Conservation (phyloP, 2,797 vertebrate genomes). For the Hafferia zeledoni region DNA sequence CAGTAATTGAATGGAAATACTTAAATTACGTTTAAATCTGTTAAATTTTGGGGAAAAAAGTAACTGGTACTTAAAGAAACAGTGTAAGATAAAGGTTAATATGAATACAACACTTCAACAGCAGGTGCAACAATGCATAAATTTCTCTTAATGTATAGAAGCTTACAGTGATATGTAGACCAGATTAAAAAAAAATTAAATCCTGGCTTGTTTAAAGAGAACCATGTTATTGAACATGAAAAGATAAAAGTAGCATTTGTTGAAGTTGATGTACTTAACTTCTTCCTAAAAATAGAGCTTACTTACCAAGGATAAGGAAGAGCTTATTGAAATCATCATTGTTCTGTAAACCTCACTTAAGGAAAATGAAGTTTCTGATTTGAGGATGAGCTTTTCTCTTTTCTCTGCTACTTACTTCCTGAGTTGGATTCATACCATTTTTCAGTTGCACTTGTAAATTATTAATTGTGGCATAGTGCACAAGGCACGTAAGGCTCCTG, state of each 20-base stretch:
- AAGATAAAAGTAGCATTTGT: background rate
- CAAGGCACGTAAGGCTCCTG: background rate
- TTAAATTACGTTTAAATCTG: background rate
- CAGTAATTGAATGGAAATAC: background rate
- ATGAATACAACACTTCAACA: background rate
- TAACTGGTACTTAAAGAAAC: background rate
- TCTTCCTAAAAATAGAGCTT: background rate
- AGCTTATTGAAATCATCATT: background rate
- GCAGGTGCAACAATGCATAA: background rate
- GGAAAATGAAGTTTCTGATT: background rate
- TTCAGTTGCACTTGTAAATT: background rate
- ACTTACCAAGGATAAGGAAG: background rate
- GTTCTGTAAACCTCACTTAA: background rate
- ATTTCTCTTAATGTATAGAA: background rate
- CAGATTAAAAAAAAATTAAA: background rate
- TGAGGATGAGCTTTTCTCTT: constrained; percentile 24
- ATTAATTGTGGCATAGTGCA: background rate
- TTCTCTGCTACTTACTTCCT: background rate
- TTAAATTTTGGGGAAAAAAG: background rate
- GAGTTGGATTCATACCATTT: background rate
- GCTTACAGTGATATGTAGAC: background rate
- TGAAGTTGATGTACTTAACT: background rate
- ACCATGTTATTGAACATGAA: background rate
- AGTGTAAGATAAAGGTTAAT: background rate
- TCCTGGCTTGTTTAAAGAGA: background rate